Evolutionary conservation across 2,797 vertebrate species (phyloP), one percentile per base, ranked within the genome.

Genomic region (Meriones psammophilus): DNA sequence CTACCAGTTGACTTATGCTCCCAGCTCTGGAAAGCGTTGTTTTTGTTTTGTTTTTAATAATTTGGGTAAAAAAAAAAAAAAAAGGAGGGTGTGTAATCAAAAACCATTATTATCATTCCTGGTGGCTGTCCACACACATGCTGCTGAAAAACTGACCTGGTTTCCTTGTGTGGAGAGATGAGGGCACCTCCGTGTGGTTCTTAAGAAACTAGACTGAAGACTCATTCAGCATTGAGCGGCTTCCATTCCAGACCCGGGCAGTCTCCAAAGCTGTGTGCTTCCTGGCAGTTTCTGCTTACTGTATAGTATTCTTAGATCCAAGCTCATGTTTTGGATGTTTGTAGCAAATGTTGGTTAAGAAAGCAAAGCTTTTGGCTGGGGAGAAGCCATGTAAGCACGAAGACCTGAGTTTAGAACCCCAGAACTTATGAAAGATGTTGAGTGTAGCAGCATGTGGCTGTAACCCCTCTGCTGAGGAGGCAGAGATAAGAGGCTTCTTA

Each of bases 11-110:
- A 56, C 33, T 30, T 54, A 4, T 30, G 20, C 26, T 13, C 9
- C 36, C 28, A 60, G 9, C 36, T 42, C 54, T 24, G 30, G 30
- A 54, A 46, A 64, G 17, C 9, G 14, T 39, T 30, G 33, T 60
- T 69, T 42, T 13, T 64, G 92, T 8, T 3, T 71, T 62, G 83
- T 69, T 79, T n/a, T 12, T 66, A 95, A 90, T n/a, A 78, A 54
- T 64, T 81, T 90, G 68, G 78, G 10, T 50, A 79, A 64, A 88
- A 39, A 80, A 95, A 95, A 10, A 39, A 42, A 42, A 42, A 42
- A 42, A 42, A 42, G 50, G 20, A 60, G 13, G 30, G 24, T 66
- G 3, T 90, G 17, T 50, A 60, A 64, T 89, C 13, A 78, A 89
- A 94, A 36, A 6, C 6, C 30, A 33, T 39, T 50, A 22, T 54